A percentile compares a stretch with the other conserved stretches of the same genome.
These are phyloP conservation scores for Electrophaes corylata DNA, from an alignment of 2,888 invertebrate species.

Conservation along the genomic window DNA sequence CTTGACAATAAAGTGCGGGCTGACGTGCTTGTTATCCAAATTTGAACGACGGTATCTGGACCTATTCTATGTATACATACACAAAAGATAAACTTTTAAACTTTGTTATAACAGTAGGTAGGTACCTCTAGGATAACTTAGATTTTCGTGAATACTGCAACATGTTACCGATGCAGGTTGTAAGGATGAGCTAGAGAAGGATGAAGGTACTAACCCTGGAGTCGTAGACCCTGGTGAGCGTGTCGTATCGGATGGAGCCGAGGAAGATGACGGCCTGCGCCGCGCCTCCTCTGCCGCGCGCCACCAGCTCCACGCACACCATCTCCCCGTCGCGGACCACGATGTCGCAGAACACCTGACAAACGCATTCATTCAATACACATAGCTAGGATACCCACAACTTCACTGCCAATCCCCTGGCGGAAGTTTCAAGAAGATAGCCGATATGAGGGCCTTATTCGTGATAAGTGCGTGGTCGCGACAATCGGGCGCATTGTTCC, in stretches of 20 bases:
- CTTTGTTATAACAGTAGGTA: too few species aligned
- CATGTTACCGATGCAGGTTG: background rate
- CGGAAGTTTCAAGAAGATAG: too few species aligned
- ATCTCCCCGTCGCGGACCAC: conserved; percentile 98
- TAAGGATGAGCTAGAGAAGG: background rate
- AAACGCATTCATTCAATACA: background rate
- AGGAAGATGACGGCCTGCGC: conserved; percentile 98
- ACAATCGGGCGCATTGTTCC: too few species aligned
- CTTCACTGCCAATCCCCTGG: too few species aligned
- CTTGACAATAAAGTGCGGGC: background rate
- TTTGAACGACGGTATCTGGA: background rate
- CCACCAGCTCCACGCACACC: conserved; percentile 99
- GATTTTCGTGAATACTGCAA: too few species aligned
- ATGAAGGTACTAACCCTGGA: conserved; percentile 89
- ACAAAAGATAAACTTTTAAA: too few species aligned
- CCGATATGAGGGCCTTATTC: too few species aligned
- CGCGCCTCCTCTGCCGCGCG: conserved; percentile 92
- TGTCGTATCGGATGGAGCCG: conserved; percentile 98
- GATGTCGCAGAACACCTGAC: conserved; percentile 95
- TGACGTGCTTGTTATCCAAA: background rate
- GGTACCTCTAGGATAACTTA: too few species aligned
- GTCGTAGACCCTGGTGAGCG: conserved; percentile 98
- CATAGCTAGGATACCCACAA: too few species aligned
- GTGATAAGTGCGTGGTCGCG: too few species aligned
- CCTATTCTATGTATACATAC: too few species aligned